These are phyloP conservation scores for Aphidius ervi DNA, from an alignment of 1,140 invertebrate genomes.

Conservation along the genomic window DNA sequence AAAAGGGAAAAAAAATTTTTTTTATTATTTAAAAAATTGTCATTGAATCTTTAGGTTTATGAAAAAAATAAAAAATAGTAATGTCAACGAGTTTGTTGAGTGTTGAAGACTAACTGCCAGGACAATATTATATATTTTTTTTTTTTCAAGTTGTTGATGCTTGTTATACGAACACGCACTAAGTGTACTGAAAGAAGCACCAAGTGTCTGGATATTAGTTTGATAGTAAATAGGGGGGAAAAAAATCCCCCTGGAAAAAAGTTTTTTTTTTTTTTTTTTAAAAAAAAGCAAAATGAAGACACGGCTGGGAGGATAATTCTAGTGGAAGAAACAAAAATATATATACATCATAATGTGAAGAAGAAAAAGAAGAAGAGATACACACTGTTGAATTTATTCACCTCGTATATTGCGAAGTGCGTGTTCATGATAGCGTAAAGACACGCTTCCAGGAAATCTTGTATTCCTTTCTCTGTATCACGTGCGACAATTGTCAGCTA, in stretches of 20 bases:
- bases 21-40: too few species aligned
- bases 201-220: constrained; percentile 22
- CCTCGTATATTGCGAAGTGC: constrained; percentile 43
- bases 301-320: constrained; percentile 11
- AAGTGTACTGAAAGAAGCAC: constrained; percentile 33
- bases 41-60: not conserved
- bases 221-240: constrained; percentile 5
- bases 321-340: not conserved
- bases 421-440: constrained; percentile 46
- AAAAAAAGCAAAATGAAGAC: constrained; percentile 15
- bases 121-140: not conserved
- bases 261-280: too few species aligned
- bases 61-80: not conserved
- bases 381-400: not conserved
- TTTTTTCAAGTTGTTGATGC: constrained; percentile 17
- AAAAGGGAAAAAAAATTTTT: too few species aligned
- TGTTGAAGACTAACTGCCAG: not conserved
- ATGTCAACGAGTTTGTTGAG: not conserved
- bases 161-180: constrained; percentile 31
- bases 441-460: constrained; percentile 49
- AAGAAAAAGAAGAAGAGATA: constrained; percentile 23
- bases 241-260: not conserved
- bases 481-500: constrained; percentile 16
- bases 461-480: constrained; percentile 35
- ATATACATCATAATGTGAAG: not conserved